A percentile compares a stretch with the other conserved stretches of the same genome.
phyloP scores from a whole-genome alignment of 2,113 vertebrate species.

The Romanogobio albipinnatus region DNA sequence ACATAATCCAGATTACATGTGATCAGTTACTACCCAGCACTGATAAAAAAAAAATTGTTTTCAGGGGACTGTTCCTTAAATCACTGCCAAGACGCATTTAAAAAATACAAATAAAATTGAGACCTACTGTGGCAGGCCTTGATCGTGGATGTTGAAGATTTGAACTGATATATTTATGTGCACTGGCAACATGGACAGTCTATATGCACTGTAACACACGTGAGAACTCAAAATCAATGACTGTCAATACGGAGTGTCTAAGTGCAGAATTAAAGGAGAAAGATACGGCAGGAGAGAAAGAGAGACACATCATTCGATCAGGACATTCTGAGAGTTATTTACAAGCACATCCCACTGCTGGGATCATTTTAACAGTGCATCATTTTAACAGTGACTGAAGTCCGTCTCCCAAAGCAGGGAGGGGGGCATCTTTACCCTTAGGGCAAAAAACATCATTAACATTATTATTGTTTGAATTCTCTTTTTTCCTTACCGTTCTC shows the following conservation, averaged over 20 bases:
- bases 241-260: slow-evolving; percentile 50
- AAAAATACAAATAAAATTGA: not conserved
- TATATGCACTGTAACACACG: slow-evolving; percentile 64
- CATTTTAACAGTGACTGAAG: slow-evolving; percentile 59
- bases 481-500: slow-evolving; percentile 50
- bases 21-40: too few relatives aligned
- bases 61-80: not conserved
- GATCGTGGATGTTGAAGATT: slow-evolving; percentile 34
- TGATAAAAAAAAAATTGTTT: too few relatives aligned
- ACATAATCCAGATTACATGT: too few relatives aligned
- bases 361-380: slow-evolving; percentile 56
- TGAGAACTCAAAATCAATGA: slow-evolving; percentile 64
- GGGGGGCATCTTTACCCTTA: slow-evolving; percentile 65
- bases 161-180: slow-evolving; percentile 58
- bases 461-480: slow-evolving; percentile 76
- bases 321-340: slow-evolving; percentile 55
- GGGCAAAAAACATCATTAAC: slow-evolving; percentile 72
- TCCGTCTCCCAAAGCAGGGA: slow-evolving; percentile 63
- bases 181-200: slow-evolving; percentile 60
- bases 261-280: slow-evolving; percentile 27
- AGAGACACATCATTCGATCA: slow-evolving; percentile 53
- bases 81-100: not conserved
- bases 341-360: slow-evolving; percentile 66
- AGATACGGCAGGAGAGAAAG: slow-evolving; percentile 34
- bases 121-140: not conserved